Evolutionary conservation across 2,113 vertebrate genomes (phyloP).

Genomic region (Rhinoptilus africanus): DNA sequence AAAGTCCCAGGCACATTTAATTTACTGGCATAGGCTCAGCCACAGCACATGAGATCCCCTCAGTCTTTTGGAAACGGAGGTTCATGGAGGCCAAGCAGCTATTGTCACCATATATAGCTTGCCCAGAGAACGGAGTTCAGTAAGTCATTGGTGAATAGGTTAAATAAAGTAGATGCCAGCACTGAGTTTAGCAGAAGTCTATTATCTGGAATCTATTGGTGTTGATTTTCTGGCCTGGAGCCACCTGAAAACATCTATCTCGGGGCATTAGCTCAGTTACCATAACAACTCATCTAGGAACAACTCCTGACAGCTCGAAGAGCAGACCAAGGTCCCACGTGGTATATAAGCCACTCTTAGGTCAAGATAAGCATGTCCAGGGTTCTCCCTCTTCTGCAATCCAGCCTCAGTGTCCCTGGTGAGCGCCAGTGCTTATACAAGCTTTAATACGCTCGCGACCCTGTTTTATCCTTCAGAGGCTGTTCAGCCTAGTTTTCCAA

Average conservation of each 20-base stretch:
- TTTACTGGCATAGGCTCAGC: not conserved
- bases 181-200: constrained; percentile 29
- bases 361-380: not conserved
- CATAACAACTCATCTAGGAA: constrained; percentile 55
- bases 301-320: not conserved
- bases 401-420: not conserved
- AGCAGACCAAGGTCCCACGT: not conserved
- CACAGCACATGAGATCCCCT: not conserved
- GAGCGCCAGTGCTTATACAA: not conserved
- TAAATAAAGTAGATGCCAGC: constrained; percentile 33
- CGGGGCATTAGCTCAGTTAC: constrained; percentile 49
- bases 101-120: not conserved
- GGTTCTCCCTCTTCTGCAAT: not conserved
- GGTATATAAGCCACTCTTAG: not conserved
- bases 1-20: not conserved
- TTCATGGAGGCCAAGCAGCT: not conserved
- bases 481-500: not conserved
- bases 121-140: constrained; percentile 1
- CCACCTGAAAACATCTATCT: constrained; percentile 49
- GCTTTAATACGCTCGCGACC: not conserved
- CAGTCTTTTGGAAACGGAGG: not conserved
- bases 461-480: not conserved
- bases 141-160: constrained; percentile 22
- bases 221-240: constrained; percentile 58
- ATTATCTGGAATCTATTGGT: constrained; percentile 50